Evolutionary conservation across 2,113 vertebrate genomes (phyloP).

Genomic region (Columba livia): DNA sequence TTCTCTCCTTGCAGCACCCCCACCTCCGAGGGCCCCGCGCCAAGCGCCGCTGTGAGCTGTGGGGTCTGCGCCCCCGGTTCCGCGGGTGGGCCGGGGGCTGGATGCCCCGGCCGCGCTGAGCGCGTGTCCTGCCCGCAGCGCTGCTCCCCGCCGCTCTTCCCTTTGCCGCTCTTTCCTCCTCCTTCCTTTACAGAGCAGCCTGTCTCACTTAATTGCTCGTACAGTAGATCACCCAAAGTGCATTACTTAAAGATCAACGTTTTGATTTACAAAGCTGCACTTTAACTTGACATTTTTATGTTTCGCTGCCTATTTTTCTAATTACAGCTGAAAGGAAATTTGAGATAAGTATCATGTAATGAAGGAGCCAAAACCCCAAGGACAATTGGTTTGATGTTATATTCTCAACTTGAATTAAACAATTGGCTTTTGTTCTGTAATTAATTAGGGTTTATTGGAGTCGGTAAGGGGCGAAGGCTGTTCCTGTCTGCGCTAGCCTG

Average conservation of each 20-base stretch:
- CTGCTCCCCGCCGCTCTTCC: background rate
- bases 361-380: slow-evolving; percentile 35
- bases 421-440: background rate
- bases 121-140: background rate
- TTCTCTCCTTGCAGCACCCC: background rate
- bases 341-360: slow-evolving; percentile 54
- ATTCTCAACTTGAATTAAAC: slow-evolving; percentile 26
- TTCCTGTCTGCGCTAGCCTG: background rate
- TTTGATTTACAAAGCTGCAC: slow-evolving; percentile 61
- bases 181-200: background rate
- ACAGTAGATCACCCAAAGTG: background rate
- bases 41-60: rapidly evolving
- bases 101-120: no score
- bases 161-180: background rate
- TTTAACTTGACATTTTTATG: slow-evolving; percentile 58
- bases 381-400: slow-evolving; percentile 24
- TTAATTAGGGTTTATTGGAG: background rate
- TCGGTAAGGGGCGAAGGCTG: background rate
- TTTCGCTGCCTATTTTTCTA: slow-evolving; percentile 61
- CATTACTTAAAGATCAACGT: background rate
- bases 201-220: background rate
- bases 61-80: background rate
- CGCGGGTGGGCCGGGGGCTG: no score
- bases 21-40: background rate
- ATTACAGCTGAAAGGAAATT: slow-evolving; percentile 67